Evolutionary conservation across 1,140 invertebrate species (phyloP), one percentile per base, ranked within the genome.

Genomic region (Pectinophora gossypiella): DNA sequence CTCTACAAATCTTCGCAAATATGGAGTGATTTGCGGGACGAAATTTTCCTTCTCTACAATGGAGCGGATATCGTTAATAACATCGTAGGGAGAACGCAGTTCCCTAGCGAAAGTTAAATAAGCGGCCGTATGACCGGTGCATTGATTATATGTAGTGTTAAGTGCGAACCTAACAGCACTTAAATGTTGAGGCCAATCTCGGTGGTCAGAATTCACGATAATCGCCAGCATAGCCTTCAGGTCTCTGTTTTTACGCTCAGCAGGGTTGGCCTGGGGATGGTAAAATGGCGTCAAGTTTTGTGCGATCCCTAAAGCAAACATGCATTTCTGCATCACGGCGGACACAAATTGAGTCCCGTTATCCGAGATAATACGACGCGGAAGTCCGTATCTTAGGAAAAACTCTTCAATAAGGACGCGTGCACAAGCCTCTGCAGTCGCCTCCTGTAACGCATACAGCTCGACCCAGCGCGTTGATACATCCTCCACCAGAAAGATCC

Each of bases 41-140:
- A 70, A 72, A 48, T 73, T 75, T 27, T 73, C 65, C 18, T 52
- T 56, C 1, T 58, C 45, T 1, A 64, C 12, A 9, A 76, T 58
- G 18, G 53, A 55, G 32, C 63, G 54, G 15, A 73, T 22, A 38
- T 79, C 73, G 45, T 67, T 54, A 2, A 50, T 10, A 10, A 68
- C 62, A 21, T 71, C 72, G 12, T 52, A 27, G 10, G 59, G 70
- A 5, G 69, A 61, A 10, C 67, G 38, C 36, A 75, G 40, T 40
- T 71, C 64, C n/a, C 70, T 42, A 9, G 51, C 66, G 50, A 76
- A 75, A 1, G 68, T 82, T 3, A 88, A 48, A 44, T 77, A 76
- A 10, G 86, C 84, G 87, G 80, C 5, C 73, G 73, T 35, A 81
- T 78, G 2, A 65, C 60, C 22, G 59, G 48, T 6, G 79, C 62